These are phyloP conservation scores for Elmis aenea DNA, from an alignment of 2,888 invertebrate genomes.

Conservation along the genomic window DNA sequence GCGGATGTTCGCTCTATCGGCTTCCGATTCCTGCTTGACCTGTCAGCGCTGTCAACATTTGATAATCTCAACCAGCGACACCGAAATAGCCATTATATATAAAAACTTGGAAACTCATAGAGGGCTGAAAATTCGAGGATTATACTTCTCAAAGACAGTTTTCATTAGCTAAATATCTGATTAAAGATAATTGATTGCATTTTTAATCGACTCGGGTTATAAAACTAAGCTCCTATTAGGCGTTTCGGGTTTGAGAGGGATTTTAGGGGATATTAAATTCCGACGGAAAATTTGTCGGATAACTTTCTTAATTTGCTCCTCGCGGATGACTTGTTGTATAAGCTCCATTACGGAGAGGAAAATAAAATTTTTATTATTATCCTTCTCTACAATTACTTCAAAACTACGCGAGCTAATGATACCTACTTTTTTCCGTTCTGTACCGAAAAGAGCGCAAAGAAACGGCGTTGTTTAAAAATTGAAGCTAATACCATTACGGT, in stretches of 20 bases:
- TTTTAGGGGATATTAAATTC: constrained; percentile 18
- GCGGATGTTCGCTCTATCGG: constrained; percentile 25
- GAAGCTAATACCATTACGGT: too few species aligned
- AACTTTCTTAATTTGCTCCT: constrained; percentile 11
- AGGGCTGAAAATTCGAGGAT: constrained; percentile 1
- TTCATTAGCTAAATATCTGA: constrained; percentile 13
- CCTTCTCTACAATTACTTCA: too few species aligned
- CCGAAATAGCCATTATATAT: constrained; percentile 3
- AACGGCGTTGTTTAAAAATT: too few species aligned
- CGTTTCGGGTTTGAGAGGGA: constrained; percentile 12
- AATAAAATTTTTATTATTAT: too few species aligned
- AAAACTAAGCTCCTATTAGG: constrained; percentile 18
- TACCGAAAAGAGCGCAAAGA: too few species aligned
- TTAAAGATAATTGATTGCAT: constrained; percentile 16
- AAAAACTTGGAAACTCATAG: neutral
- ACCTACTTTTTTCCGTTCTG: too few species aligned
- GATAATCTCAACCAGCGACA: constrained; percentile 15
- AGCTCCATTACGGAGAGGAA: too few species aligned
- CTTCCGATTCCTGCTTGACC: constrained; percentile 23
- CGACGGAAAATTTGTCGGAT: constrained; percentile 10
- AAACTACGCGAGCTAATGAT: too few species aligned
- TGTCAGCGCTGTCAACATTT: constrained; percentile 16
- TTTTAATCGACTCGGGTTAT: constrained; percentile 16
- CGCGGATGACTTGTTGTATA: too few species aligned
- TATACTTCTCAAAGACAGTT: constrained; percentile 7